Evolutionary conservation across 2,888 invertebrate genomes (phyloP).

Genomic region (Limulus polyphemus): DNA sequence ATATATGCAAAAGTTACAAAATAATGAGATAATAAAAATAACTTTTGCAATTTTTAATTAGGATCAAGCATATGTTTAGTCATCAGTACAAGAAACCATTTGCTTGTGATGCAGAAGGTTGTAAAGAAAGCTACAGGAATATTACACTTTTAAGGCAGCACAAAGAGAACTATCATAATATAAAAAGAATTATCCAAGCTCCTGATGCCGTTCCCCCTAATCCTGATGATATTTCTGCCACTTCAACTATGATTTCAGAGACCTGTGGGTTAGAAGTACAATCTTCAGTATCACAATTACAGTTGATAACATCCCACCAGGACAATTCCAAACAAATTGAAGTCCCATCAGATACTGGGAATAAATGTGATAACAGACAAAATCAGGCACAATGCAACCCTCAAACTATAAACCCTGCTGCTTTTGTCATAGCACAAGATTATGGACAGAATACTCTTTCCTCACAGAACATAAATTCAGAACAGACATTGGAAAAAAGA

Average conservation of each 20-base stretch:
- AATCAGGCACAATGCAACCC: constrained; percentile 15
- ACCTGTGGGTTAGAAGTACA: constrained; percentile 15
- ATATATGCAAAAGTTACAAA: too few species aligned
- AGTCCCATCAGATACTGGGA: constrained; percentile 1
- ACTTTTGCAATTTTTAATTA: constrained; percentile 35
- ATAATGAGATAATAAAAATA: too few species aligned
- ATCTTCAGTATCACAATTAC: constrained; percentile 27
- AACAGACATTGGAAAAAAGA: too few species aligned
- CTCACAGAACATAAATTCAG: too few species aligned
- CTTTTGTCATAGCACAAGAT: constrained; percentile 18
- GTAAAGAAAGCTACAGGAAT: constrained; percentile 96
- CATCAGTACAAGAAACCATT: constrained; percentile 96
- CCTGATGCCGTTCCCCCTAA: neutral
- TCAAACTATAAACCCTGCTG: constrained; percentile 22
- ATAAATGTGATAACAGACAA: neutral
- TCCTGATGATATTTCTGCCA: constrained; percentile 16
- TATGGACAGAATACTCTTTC: constrained; percentile 5
- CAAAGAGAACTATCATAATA: constrained; percentile 78
- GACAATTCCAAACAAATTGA: constrained; percentile 7
- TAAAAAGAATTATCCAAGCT: constrained; percentile 8
- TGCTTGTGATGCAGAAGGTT: constrained; percentile 89
- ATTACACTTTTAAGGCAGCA: constrained; percentile 84
- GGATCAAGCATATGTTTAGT: constrained; percentile 95
- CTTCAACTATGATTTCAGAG: constrained; percentile 15
- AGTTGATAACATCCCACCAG: constrained; percentile 28